Percentiles rank a stretch among this genome's conserved stretches.
Conservation (phyloP, 2,113 vertebrate species). For the Oreochromis aureus region DNA sequence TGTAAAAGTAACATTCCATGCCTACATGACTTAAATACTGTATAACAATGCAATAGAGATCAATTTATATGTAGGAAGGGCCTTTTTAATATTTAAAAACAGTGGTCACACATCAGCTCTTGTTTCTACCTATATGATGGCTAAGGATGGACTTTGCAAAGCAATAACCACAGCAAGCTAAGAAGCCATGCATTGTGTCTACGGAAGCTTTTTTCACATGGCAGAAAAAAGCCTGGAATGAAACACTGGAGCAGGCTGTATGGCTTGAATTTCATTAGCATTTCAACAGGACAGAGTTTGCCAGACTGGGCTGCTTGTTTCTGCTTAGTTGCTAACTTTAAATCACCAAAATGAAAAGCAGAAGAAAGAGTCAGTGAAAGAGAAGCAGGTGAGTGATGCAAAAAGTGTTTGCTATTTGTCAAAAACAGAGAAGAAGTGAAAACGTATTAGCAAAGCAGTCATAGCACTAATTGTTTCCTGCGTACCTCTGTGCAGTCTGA, state of each 20-base stretch:
- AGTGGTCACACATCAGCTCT: slow-evolving; percentile 45
- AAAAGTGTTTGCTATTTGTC: not conserved
- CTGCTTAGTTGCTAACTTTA: slow-evolving; percentile 43
- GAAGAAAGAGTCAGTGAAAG: not conserved
- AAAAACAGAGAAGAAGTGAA: slow-evolving; percentile 40
- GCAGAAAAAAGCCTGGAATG: slow-evolving; percentile 44
- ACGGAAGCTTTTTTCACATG: not conserved
- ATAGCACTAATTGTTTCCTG: not conserved
- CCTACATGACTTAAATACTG: not conserved
- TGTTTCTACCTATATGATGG: slow-evolving; percentile 15
- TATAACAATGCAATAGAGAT: not conserved
- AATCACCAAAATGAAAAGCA: slow-evolving; percentile 31
- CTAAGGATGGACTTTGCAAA: slow-evolving; percentile 24
- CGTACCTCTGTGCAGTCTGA: slow-evolving; percentile 89
- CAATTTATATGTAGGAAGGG: slow-evolving; percentile 52
- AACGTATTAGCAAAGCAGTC: not conserved
- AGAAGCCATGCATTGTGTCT: slow-evolving; percentile 33
- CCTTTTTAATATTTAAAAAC: slow-evolving; percentile 30
- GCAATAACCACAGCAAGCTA: slow-evolving; percentile 23
- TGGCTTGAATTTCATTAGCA: slow-evolving; percentile 70
- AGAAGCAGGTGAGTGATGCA: not conserved
- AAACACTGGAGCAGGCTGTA: slow-evolving; percentile 47
- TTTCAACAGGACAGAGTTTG: slow-evolving; percentile 52
- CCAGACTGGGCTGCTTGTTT: slow-evolving; percentile 60
- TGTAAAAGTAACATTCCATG: not conserved